Conservation (phyloP, 2,888 invertebrate genomes). For the Malachius bipustulatus region DNA sequence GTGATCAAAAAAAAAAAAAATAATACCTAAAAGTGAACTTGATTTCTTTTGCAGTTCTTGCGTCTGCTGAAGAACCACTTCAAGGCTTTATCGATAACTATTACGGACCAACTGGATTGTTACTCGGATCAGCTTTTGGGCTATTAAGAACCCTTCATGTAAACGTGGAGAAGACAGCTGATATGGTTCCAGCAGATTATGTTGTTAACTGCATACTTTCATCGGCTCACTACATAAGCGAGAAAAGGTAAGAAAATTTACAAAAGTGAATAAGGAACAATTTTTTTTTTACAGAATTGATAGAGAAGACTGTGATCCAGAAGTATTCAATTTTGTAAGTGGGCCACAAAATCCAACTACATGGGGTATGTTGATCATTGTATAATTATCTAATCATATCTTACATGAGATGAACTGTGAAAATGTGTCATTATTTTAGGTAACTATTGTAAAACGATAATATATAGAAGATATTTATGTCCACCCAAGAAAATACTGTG, state of each 20-base stretch:
- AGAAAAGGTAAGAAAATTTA: background rate
- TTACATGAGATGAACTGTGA: too few species aligned
- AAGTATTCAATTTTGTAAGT: slow-evolving; percentile 79
- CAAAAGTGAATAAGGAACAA: too few species aligned
- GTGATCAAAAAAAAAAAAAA: too few species aligned
- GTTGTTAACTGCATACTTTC: slow-evolving; percentile 23
- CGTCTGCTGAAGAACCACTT: slow-evolving; percentile 27
- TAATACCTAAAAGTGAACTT: too few species aligned
- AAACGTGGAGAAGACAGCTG: slow-evolving; percentile 41
- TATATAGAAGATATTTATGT: too few species aligned
- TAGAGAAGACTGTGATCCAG: slow-evolving; percentile 27
- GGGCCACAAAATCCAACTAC: slow-evolving; percentile 69
- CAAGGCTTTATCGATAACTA: slow-evolving; percentile 59
- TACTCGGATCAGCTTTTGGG: slow-evolving; percentile 44
- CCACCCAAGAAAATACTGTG: slow-evolving; percentile 48
- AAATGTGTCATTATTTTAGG: too few species aligned
- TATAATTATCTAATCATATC: too few species aligned
- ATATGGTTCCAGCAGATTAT: slow-evolving; percentile 50
- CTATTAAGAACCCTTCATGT: slow-evolving; percentile 48
- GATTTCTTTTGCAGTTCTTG: slow-evolving; percentile 22
- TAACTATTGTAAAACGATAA: too few species aligned
- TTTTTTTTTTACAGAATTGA: too few species aligned
- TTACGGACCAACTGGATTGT: slow-evolving; percentile 46
- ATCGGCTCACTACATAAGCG: slow-evolving; percentile 23
- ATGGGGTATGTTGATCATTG: slow-evolving; percentile 67